Percentiles rank a stretch among this genome's conserved stretches.
Evolutionary conservation across 2,113 vertebrate species (phyloP).

Genomic region (Orientallactaga bullata): DNA sequence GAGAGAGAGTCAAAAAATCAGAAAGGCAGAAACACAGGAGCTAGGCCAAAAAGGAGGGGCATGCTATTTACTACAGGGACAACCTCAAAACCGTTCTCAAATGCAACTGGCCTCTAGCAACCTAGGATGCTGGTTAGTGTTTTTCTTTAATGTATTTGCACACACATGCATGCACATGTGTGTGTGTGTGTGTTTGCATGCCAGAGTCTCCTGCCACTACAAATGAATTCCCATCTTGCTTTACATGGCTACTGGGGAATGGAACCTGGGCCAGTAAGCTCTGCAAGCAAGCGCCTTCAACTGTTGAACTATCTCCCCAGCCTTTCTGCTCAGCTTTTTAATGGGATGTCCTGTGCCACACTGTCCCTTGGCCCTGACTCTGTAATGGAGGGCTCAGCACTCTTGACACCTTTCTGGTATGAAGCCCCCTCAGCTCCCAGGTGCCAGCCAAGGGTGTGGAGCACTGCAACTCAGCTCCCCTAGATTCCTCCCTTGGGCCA

Average conservation of each 20-base stretch:
- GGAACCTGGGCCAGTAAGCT: no score
- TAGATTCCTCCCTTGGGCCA: not conserved
- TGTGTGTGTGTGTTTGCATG: no score
- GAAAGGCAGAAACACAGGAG: not conserved
- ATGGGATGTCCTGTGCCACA: no score
- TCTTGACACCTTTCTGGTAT: not conserved
- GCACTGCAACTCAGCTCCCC: not conserved
- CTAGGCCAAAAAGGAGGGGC: not conserved
- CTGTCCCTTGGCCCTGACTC: not conserved
- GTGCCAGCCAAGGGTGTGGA: no score
- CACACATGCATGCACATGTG: no score
- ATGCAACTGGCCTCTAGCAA: not conserved
- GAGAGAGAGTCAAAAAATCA: not conserved
- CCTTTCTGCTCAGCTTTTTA: not conserved
- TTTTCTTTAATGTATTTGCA: not conserved
- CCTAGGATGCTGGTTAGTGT: not conserved
- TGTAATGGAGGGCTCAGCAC: not conserved
- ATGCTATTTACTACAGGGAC: not conserved
- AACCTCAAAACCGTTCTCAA: rapidly evolving
- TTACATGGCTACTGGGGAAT: no score
- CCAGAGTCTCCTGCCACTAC: no score
- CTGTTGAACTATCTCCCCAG: no score
- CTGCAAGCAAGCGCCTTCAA: no score
- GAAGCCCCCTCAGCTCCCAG: not conserved
- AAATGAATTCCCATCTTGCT: no score